Base-by-base conservation (phyloP, 2,797 vertebrate genomes). In the Hydrophis major region DNA sequence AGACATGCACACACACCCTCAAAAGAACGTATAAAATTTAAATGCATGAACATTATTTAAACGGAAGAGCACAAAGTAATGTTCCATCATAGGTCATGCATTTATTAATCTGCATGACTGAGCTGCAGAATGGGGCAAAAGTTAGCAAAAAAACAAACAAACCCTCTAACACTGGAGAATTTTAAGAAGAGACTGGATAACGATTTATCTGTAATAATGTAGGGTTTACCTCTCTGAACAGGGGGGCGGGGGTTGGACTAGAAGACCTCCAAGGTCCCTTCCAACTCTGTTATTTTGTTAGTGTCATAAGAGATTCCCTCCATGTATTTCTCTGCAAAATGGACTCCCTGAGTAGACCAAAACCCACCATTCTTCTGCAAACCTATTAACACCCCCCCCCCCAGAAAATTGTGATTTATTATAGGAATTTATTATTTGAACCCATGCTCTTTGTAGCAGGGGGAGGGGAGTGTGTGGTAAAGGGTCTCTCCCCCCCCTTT, bases 391-490 rank as follows among this genome's bases (percentile, higher is more conserved):
- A 56, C 3, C 25, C 16, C 89, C 16, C 2, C 3, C 0, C 13
- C 50, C 1, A 0, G n/a, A 14, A 5, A 37, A 13, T 63, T 14
- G n/a, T 63, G 87, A 66, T 47, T 69, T 37, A n/a, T 20, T 50
- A 50, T 50, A 50, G 50, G 50, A 50, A 50, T 50, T 50, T 50
- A 50, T 50, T 10, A 4, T 50, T 56, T 27, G 28, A 27, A 50
- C 59, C 32, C 20, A 55, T 6, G 59, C 13, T 25, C n/a, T 55
- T 53, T n/a, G 57, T 55, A 53, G n/a, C 28, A 47, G n/a, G 8
- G 47, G 6, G 3, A 47, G 0, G 28, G 7, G 86, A 1, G 10
- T 27, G 28, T 53, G 3, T 14, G 27, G 0, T 14, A 42, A 0
- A 7, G 12, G 37, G 27, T 55, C 89, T 88, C 60, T 56, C 47